Conservation (phyloP, 2,113 vertebrate species). For the Aegithalos caudatus region DNA sequence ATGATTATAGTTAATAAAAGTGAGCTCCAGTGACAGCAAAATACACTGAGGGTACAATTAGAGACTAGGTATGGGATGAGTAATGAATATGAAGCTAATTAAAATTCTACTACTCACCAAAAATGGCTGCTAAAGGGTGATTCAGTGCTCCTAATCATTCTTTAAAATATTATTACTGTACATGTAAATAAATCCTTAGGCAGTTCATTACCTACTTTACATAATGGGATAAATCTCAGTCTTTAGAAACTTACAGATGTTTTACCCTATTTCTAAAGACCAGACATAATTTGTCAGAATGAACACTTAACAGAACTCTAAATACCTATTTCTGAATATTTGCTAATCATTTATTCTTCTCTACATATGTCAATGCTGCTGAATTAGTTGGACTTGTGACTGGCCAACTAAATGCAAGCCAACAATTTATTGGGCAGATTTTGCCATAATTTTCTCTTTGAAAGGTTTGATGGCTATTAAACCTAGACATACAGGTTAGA, state of each 20-base stretch:
- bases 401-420: neutral
- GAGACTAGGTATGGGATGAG: slow-evolving; percentile 57
- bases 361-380: neutral
- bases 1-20: slow-evolving; percentile 69
- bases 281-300: neutral
- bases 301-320: neutral
- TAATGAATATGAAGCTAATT: slow-evolving; percentile 70
- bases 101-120: slow-evolving; percentile 66
- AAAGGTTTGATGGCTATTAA: neutral
- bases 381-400: neutral
- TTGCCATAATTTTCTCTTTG: neutral
- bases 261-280: neutral
- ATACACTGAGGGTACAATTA: slow-evolving; percentile 58
- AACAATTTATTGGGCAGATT: neutral
- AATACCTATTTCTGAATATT: neutral
- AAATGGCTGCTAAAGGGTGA: slow-evolving; percentile 44
- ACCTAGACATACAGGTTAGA: neutral
- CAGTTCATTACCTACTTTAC: neutral
- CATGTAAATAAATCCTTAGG: neutral
- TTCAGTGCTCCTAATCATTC: slow-evolving; percentile 18
- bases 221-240: neutral
- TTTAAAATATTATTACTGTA: slow-evolving; percentile 45
- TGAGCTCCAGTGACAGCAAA: slow-evolving; percentile 64
- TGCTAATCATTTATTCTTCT: neutral
- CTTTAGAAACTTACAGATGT: neutral